Evolutionary conservation across 2,113 vertebrate genomes (phyloP), one percentile per base, ranked within the genome.

Genomic region (Chaetorhynchus papuensis): DNA sequence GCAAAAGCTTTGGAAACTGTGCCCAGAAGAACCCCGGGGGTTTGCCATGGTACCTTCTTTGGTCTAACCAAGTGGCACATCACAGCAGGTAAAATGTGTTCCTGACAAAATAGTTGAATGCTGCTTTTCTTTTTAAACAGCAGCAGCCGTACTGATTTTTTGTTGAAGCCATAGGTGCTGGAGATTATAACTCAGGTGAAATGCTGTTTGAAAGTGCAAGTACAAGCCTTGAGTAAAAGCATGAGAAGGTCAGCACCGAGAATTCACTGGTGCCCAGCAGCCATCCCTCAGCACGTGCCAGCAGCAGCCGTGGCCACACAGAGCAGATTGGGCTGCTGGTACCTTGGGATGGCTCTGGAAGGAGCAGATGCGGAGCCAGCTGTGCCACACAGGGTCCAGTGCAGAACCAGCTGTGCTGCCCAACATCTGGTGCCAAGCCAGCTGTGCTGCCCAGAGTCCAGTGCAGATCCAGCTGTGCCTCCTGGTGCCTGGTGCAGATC

Each of bases 1-100:
- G 87, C 28, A 3, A 49, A 89, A 96, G 64, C 91, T 96, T 66
- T 85, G 70, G 95, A 96, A 87, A 54, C 84, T 35, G 47, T 74
- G 78, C 30, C 68, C 80, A 57, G 66, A 45, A 72, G 42, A 78
- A 45, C 37, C n/a, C 54, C 11, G 4, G 27, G 83, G 78, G 56
- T 61, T 72, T 79, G 71, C 42, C 47, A 26, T 12, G 1, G 59
- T 84, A 28, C 35, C 72, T 74, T 18, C 47, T 65, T 41, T 50
- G 22, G 28, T 92, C 84, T 82, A 52, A 91, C 39, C 63, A 75
- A 90, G 61, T 53, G 35, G 59, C 8, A 14, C 14, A 39, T 30
- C 10, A 0, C 56, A 81, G 70, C 71, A 89, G 77, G 66, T 56
- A 11, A 57, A 83, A 50, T 5, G 17, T 24, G 16, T 37, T 69